Base-by-base conservation (phyloP, 1,140 invertebrate genomes). In the Pseudomyrmex flavicornis region DNA sequence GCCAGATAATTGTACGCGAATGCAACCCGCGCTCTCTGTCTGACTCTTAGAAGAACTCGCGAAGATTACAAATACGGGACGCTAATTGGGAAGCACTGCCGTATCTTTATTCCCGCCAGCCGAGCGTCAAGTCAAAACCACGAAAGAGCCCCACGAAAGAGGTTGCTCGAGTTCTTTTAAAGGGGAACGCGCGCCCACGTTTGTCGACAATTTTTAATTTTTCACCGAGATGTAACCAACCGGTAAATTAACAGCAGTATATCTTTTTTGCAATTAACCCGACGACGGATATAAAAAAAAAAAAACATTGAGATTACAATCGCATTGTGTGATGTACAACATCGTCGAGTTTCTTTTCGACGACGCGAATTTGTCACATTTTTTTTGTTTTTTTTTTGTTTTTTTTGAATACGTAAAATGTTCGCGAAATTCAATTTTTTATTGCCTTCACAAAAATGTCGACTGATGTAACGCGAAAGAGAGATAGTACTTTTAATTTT, bases 1-100 rank as follows among this genome's bases (percentile, higher is more conserved):
- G 56, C 56, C 15, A 59, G 70, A 84, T 80, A 82, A 87, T 87
- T 84, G 68, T 80, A 79, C 65, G 85, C 68, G 85, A 63, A 65
- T 66, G 66, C 74, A 65, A 50, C 59, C 35, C 35, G 35, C 35
- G 35, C 65, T 13, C 20, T 12, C 20, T 12, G 66, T 56, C 52
- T 61, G 52, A 35, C 62, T 59, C 35, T 52, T 61, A 65, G 46
- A 26, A 65, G 35, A 70, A 50, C 77, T 87, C 86, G 62, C 63
- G 46, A 59, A 59, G 82, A 88, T 88, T 75, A 83, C 77, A 87
- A 88, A 87, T 88, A 88, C 83, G 58, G 82, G 65, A 61, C 70
- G 69, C 85, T 88, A 88, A 88, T 88, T 88, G 82, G 85, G 83
- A 70, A 54, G 54, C 50, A 46, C 56, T 13, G 44, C 63, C 72